Base-by-base conservation (phyloP, 2,888 invertebrate genomes). In the Melikaiella ostensackeni region DNA sequence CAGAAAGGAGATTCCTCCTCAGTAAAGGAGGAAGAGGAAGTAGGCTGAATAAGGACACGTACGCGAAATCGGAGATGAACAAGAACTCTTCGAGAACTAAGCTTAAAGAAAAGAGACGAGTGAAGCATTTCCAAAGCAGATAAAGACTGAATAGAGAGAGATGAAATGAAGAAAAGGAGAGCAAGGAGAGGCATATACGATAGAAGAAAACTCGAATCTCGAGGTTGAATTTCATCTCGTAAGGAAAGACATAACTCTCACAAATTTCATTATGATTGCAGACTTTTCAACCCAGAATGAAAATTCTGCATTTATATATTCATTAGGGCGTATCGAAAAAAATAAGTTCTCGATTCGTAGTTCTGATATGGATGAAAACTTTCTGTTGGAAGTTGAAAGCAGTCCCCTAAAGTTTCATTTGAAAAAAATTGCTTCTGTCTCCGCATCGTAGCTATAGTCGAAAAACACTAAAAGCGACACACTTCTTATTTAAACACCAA, bases 11-110 rank as follows among this genome's bases (percentile, higher is more conserved):
- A 80, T 77, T 78, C 81, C 78, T 75, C 73, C 64, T 76, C 63
- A 50, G 50, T 73, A 78, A 63, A 24, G 63, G 13, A 57, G 64
- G 3, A 55, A 33, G 59, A 59, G 38, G 55, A 55, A 74, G 62
- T 78, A 63, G 74, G 66, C 70, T 70, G 81, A 75, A 79, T 79
- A 84, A 80, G 81, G 76, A 76, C 80, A 78, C 81, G 80, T 82
- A 81, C 73, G 70, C 33, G 75, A 35, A 75, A 70, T 61, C 63
- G 66, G 75, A 77, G 24, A 42, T 64, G 64, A 64, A 64, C 38
- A 21, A 64, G 74, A 57, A 76, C 55, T 19, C 66, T 50, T 33
- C 21, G 74, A 55, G 74, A 24, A 35, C 21, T 59, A 33, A 59
- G 42, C 61, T 59, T n/a, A 59, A 59, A 61, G 59, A 66, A 66